Conservation (phyloP, 2,797 vertebrate species). For the Acropternis orthonyx region DNA sequence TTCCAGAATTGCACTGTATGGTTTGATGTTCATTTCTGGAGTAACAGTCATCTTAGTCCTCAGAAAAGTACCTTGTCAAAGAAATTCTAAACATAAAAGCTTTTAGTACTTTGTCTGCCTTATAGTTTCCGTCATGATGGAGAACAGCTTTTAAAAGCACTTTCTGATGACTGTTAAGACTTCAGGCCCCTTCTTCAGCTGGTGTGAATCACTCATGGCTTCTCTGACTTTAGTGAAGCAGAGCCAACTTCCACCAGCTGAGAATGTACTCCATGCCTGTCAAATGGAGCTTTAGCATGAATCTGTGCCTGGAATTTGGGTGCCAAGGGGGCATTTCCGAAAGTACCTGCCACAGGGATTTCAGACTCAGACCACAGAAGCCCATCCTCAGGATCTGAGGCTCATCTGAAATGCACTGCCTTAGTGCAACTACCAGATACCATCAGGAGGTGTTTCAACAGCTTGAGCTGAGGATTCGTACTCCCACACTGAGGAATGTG, state of each 20-base stretch:
- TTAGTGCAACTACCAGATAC: neutral
- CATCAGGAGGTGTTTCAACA: neutral
- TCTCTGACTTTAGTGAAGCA: neutral
- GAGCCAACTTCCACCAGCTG: neutral
- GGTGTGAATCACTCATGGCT: neutral
- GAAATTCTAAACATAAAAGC: constrained; percentile 1
- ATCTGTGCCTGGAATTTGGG: neutral
- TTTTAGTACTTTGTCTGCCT: neutral
- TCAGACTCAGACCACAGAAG: neutral
- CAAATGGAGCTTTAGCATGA: neutral
- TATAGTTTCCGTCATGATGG: neutral
- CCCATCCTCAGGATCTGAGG: neutral
- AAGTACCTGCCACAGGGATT: neutral
- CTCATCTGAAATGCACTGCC: neutral
- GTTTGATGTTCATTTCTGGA: neutral
- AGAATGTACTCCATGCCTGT: neutral
- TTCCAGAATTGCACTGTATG: neutral
- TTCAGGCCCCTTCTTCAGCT: neutral
- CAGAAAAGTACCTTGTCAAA: neutral
- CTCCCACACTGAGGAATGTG: constrained; percentile 37
- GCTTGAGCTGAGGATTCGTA: constrained; percentile 39
- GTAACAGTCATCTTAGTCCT: neutral
- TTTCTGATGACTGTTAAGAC: neutral
- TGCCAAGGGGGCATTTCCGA: neutral
- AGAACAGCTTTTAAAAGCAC: neutral